A percentile compares a stretch with the other conserved stretches of the same genome.
These are phyloP conservation scores for Bombyx mori DNA, from an alignment of 1,140 invertebrate genomes.

Conservation along the genomic window DNA sequence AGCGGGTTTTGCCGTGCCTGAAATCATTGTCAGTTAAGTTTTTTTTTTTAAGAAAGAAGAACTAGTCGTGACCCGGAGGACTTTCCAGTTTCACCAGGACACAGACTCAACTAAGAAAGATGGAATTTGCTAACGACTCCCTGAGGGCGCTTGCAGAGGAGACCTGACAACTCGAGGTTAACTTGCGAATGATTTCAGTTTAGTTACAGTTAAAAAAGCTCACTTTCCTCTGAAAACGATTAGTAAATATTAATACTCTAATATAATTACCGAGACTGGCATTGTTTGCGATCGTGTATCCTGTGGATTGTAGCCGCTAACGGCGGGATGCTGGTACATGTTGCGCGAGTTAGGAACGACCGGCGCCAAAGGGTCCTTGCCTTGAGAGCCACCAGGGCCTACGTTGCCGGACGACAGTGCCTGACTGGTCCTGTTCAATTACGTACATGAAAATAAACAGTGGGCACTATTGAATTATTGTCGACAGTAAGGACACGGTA, in stretches of 20 bases:
- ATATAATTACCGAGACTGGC: slow-evolving; percentile 48
- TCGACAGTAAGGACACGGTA: neutral
- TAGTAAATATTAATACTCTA: too few relatives aligned
- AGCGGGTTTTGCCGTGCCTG: slow-evolving; percentile 60
- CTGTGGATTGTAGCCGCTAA: slow-evolving; percentile 59
- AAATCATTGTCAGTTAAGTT: slow-evolving; percentile 15
- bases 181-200: too few relatives aligned
- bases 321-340: slow-evolving; percentile 61
- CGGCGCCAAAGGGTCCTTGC: slow-evolving; percentile 58
- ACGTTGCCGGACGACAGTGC: slow-evolving; percentile 41
- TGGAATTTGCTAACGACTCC: too few relatives aligned
- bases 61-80: too few relatives aligned
- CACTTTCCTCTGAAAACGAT: too few relatives aligned
- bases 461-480: neutral
- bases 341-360: slow-evolving; percentile 43
- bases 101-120: too few relatives aligned
- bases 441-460: neutral
- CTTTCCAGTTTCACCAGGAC: too few relatives aligned
- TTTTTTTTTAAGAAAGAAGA: slow-evolving; percentile 1
- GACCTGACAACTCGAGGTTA: too few relatives aligned
- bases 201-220: too few relatives aligned
- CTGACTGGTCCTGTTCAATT: slow-evolving; percentile 54
- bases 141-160: too few relatives aligned
- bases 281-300: slow-evolving; percentile 45
- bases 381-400: slow-evolving; percentile 48